Base-by-base conservation (phyloP, 2,888 invertebrate genomes). In the Pristionchus entomophagus region DNA sequence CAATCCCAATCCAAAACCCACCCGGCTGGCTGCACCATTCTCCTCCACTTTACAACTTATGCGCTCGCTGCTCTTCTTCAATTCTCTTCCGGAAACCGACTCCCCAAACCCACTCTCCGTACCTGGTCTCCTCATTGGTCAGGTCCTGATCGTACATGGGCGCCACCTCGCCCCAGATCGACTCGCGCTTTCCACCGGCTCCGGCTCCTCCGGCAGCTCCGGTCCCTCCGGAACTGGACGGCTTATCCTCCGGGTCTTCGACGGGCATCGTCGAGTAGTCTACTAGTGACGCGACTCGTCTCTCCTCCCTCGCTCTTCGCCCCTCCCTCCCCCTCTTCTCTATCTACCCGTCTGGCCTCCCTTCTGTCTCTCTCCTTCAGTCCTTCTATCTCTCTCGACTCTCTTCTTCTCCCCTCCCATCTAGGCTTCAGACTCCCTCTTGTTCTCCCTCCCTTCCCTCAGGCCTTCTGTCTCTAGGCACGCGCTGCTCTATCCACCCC, bases 121-220 rank as follows among this genome's bases (percentile, higher is more conserved):
- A 82, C 82, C 82, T 82, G 80, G 14, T 81, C 80, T 82, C 82
- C 38, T 82, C 82, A n/a, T n/a, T n/a, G 14, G 45, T 49, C 5
- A 65, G 65, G 10, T 38, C 65, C 5, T 6, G 22, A 22, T 65
- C 83, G n/a, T 84, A 84, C 12, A 84, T n/a, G 10, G 41, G 45
- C 14, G 65, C 29, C 35, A 53, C 85, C 0, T 19, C 45, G 5
- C 51, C 35, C 85, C 85, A 77, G 19, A 85, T 85, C 12, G 73
- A 73, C 22, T 77, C 73, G n/a, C 85, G n/a, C 41, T 77, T 59
- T 5, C 49, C 82, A 19, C 82, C 82, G 5, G 41, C 41, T 41
- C 82, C 82, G 12, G 17, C 22, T 0, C 10, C 32, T 5, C 8
- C 14, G 22, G 41, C n/a, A n/a, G n/a, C n/a, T 41, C 82, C 82